These are phyloP conservation scores for Balaeniceps rex DNA, from an alignment of 2,113 vertebrate genomes.

Conservation along the genomic window DNA sequence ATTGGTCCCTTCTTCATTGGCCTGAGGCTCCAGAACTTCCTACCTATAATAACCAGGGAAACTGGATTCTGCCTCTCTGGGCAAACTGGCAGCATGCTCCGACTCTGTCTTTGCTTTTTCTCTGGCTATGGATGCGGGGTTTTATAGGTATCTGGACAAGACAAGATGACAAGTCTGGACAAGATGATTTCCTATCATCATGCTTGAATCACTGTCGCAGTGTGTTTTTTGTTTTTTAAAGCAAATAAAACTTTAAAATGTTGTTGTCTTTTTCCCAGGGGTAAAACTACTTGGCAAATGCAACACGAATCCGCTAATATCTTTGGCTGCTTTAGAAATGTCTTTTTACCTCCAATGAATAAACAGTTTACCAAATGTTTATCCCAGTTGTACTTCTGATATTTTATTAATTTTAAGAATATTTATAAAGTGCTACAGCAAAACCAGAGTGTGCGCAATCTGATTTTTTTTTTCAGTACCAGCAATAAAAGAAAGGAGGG, in stretches of 20 bases:
- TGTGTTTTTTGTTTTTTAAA: no score
- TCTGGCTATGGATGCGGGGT: not conserved
- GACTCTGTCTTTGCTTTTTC: no score
- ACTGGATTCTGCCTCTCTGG: not conserved
- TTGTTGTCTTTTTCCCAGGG: not conserved
- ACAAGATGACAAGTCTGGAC: not conserved
- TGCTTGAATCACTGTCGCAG: not conserved
- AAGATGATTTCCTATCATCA: not conserved
- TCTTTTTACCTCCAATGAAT: not conserved
- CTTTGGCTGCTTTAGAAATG: not conserved
- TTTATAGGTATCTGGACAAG: not conserved
- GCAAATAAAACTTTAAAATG: not conserved
- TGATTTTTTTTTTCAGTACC: not conserved
- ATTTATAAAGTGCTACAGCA: not conserved
- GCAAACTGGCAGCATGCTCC: accelerated
- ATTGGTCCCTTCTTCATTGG: accelerated
- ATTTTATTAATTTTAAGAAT: not conserved
- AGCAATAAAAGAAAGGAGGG: not conserved
- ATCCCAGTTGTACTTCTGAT: not conserved
- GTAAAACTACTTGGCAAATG: not conserved
- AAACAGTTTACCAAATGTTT: not conserved
- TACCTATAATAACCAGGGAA: not conserved
- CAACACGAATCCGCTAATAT: not conserved
- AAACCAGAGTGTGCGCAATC: not conserved
- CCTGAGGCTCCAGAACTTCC: not conserved